Conservation (phyloP, 2,888 invertebrate genomes). For the Calliphora vomitoria region DNA sequence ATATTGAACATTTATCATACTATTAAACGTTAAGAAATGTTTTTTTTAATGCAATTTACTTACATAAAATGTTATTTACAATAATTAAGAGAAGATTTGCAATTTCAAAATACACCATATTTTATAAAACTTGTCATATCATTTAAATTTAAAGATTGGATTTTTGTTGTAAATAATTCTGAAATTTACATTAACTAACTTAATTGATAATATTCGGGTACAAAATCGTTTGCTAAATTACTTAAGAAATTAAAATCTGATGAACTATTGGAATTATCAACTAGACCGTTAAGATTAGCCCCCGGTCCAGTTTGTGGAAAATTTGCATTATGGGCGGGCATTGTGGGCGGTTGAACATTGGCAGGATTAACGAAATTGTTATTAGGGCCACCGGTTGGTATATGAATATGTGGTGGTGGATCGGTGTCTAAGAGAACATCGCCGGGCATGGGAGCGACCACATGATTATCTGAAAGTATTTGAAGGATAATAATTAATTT, state of each 20-base stretch:
- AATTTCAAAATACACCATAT: conserved; percentile 47
- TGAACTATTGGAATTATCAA: conserved; percentile 94
- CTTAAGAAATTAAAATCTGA: conserved; percentile 97
- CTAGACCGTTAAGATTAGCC: conserved; percentile 87
- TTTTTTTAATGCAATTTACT: conserved; percentile 1
- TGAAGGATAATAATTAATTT: too few species aligned
- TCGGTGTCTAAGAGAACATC: conserved; percentile 68
- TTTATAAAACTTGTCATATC: conserved; percentile 33
- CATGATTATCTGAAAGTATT: conserved; percentile 61
- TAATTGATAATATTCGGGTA: conserved; percentile 92
- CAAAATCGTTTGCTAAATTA: conserved; percentile 96
- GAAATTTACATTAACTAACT: conserved; percentile 83
- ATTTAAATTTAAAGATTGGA: too few species aligned
- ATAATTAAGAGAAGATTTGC: neutral
- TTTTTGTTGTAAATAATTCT: neutral
- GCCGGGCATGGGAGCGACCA: conserved; percentile 36
- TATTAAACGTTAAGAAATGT: neutral
- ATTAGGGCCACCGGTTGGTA: conserved; percentile 48
- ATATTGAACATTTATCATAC: neutral
- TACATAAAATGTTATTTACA: conserved; percentile 35
- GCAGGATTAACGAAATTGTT: conserved; percentile 74
- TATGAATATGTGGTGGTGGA: conserved; percentile 69
- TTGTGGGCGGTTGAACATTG: conserved; percentile 46
- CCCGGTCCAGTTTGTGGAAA: conserved; percentile 81
- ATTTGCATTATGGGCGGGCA: conserved; percentile 60